phyloP scores from a whole-genome alignment of 2,888 invertebrate species.

The Pristionchus mayeri region DNA sequence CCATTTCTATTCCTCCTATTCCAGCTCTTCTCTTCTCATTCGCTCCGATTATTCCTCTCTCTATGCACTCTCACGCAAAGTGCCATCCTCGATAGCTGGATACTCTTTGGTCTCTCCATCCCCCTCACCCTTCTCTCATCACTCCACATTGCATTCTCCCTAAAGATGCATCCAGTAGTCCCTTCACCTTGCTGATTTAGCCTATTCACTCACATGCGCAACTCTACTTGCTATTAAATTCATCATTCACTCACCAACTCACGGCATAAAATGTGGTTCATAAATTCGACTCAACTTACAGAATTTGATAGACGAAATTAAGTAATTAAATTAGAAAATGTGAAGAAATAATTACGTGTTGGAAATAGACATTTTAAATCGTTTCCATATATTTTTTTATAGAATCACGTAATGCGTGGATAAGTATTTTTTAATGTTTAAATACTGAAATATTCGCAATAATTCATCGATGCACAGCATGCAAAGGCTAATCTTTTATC shows the following conservation, averaged over 20 bases:
- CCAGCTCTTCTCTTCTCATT: constrained; percentile 29
- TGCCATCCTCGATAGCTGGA: not conserved
- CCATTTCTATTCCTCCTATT: not conserved
- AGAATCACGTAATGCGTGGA: too few species aligned
- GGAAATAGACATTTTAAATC: too few species aligned
- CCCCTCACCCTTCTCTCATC: not conserved
- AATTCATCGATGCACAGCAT: too few species aligned
- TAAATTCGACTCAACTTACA: too few species aligned
- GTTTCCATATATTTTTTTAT: too few species aligned
- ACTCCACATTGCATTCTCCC: not conserved
- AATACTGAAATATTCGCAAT: not conserved
- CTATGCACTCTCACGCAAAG: not conserved
- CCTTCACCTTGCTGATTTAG: not conserved
- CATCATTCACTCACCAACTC: not conserved
- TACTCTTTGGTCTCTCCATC: not conserved
- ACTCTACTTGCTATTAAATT: not conserved
- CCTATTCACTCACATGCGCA: not conserved
- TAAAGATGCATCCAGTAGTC: not conserved
- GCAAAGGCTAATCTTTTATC: too few species aligned
- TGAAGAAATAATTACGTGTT: too few species aligned
- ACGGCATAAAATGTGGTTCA: not conserved
- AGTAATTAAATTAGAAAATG: too few species aligned
- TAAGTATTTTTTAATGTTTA: too few species aligned
- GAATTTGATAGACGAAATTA: too few species aligned
- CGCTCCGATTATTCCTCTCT: constrained; percentile 13